Conservation (phyloP, 30 jellyfish, hydroid and myxozoan species). For the Kudoa iwatai region DNA sequence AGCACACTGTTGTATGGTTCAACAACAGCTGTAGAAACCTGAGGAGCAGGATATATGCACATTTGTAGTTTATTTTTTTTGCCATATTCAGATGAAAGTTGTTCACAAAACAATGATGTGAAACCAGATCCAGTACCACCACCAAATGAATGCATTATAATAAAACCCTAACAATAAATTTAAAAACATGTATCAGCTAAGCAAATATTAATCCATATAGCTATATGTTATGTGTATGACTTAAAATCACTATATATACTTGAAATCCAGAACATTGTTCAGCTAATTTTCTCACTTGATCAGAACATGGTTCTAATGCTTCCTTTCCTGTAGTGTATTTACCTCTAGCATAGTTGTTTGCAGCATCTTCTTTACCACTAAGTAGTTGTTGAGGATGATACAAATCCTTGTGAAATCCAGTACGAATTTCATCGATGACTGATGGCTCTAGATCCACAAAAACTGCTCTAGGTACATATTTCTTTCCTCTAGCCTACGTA, state of each 20-base stretch:
- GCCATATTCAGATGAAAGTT: background rate
- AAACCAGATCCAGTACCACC: background rate
- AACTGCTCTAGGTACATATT: conserved; percentile 1
- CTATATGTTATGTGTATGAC: too few species aligned
- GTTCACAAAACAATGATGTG: background rate
- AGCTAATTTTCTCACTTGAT: too few species aligned
- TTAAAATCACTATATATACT: too few species aligned
- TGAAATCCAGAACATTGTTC: too few species aligned
- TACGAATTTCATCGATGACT: background rate
- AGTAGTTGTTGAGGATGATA: background rate
- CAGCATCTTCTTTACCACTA: background rate
- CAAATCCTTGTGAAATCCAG: background rate
- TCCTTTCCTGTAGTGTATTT: background rate
- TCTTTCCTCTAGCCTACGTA: too few species aligned
- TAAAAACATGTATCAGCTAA: too few species aligned
- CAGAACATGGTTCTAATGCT: too few species aligned
- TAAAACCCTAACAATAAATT: too few species aligned
- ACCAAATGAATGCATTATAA: background rate
- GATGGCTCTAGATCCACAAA: background rate
- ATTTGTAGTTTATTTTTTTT: background rate
- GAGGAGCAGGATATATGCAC: background rate
- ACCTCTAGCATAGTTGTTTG: background rate
- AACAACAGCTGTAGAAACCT: background rate
- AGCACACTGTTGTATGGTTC: background rate
- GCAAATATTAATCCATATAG: too few species aligned